These are phyloP conservation scores for Coracias cyanogaster DNA, from an alignment of 2,797 vertebrate genomes.

Conservation along the genomic window DNA sequence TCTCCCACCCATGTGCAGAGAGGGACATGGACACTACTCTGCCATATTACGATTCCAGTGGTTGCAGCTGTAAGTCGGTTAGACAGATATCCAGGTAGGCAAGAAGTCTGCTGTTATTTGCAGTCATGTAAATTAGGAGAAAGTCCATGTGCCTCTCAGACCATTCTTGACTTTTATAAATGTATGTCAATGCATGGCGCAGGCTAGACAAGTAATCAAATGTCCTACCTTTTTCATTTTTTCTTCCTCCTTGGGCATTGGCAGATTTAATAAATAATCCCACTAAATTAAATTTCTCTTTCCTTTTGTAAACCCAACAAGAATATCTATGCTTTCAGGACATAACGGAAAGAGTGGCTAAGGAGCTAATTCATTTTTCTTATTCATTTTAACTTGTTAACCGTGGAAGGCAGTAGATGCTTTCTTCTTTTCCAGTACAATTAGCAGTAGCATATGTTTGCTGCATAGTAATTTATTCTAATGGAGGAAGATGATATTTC, in stretches of 20 bases:
- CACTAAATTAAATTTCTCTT: slow-evolving; percentile 33
- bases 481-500: neutral
- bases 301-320: neutral
- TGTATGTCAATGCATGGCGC: neutral
- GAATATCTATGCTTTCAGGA: slow-evolving; percentile 3
- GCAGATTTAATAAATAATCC: slow-evolving; percentile 13
- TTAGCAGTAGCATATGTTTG: slow-evolving; percentile 2
- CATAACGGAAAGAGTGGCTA: neutral
- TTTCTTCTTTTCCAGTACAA: slow-evolving; percentile 15
- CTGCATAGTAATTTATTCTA: slow-evolving; percentile 42
- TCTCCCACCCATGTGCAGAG: neutral
- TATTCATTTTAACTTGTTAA: slow-evolving; percentile 14
- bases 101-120: neutral
- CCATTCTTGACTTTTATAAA: neutral
- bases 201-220: slow-evolving; percentile 14
- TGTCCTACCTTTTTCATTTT: neutral
- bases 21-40: neutral
- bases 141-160: neutral
- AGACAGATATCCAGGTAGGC: neutral
- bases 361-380: neutral
- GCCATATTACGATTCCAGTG: accelerated
- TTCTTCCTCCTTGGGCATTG: neutral
- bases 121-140: neutral
- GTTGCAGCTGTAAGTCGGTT: neutral
- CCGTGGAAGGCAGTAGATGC: neutral